Conservation (phyloP, 2,888 invertebrate genomes). For the Mactromeris polynyma region DNA sequence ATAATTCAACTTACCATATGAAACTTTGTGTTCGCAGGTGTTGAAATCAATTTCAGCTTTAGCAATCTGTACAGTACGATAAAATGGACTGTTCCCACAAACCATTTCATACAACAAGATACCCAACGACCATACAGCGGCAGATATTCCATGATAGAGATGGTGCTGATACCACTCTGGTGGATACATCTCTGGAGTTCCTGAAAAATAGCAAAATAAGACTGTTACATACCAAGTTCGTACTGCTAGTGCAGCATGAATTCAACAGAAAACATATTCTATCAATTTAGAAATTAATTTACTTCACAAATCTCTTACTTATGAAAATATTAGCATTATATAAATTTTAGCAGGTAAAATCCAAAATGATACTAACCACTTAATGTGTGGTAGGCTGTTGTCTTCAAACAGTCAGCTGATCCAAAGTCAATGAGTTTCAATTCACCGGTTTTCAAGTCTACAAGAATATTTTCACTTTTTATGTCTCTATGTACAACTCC, state of each 20-base stretch:
- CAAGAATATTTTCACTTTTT: slow-evolving; percentile 90
- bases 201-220: slow-evolving; percentile 85
- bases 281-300: too few relatives aligned
- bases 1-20: slow-evolving; percentile 77
- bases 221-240: too few relatives aligned
- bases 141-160: slow-evolving; percentile 89
- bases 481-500: too few relatives aligned
- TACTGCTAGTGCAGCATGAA: too few relatives aligned
- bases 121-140: too few relatives aligned
- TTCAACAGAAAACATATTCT: too few relatives aligned
- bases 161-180: slow-evolving; percentile 90
- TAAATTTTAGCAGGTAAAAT: not conserved
- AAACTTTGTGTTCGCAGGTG: slow-evolving; percentile 81
- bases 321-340: too few relatives aligned
- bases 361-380: slow-evolving; percentile 88
- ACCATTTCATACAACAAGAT: too few relatives aligned
- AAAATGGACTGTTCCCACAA: slow-evolving; percentile 90
- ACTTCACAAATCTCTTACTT: too few relatives aligned
- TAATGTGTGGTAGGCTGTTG: slow-evolving; percentile 89
- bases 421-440: slow-evolving; percentile 90
- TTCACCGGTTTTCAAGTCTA: slow-evolving; percentile 89
- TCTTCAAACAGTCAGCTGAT: too few relatives aligned
- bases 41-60: slow-evolving; percentile 85
- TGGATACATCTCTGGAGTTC: slow-evolving; percentile 90
- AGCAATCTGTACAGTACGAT: slow-evolving; percentile 89